Base-by-base conservation (phyloP, 2,888 invertebrate species). In the Polyploca ridens region DNA sequence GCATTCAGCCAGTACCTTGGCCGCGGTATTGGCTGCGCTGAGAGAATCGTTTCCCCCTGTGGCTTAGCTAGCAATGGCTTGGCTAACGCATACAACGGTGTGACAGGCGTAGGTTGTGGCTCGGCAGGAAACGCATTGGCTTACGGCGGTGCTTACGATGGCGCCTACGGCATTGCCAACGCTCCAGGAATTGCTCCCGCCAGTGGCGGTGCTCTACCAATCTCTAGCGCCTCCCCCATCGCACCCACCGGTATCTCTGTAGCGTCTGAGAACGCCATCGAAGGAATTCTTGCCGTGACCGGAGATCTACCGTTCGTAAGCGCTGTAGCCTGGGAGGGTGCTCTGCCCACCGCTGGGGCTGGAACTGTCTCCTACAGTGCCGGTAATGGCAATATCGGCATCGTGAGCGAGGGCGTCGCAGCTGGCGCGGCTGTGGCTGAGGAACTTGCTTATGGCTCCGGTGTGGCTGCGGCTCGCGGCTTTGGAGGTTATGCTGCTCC, bases 251-350 rank as follows among this genome's bases (percentile, higher is more conserved):
- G 85, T 4, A 69, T 88, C 4, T 71, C 71, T 4, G 72, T 86
- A 0, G 65, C 78, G 3, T 80, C 85, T 11, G 86, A 87, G 41
- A 81, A 82, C 57, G 69, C 78, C 19, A 73, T 86, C 0, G 81
- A 84, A 62, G 87, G 87, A 0, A 68, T 75, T 5, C 62, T 86
- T 16, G 68, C 73, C 5, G 79, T 84, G 0, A 70, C 68, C 60
- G 87, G 86, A 0, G 68, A 83, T 54, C 64, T 86, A 27, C 87
- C 87, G 0, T 85, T 83, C 77, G 46, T 87, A 8, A 83, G 82
- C 3, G 79, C 85, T 5, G 84, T 85, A 0, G 79, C 78, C 54
- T 66, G 84, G 5, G 84, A 82, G 62, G 84, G 84, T 0, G 64
- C 66, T 6, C 62, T 86, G 19, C 77, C 81, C 1, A 76, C 84